These are phyloP conservation scores for Stenodera caucasica DNA, from an alignment of 2,888 invertebrate genomes.

Conservation along the genomic window DNA sequence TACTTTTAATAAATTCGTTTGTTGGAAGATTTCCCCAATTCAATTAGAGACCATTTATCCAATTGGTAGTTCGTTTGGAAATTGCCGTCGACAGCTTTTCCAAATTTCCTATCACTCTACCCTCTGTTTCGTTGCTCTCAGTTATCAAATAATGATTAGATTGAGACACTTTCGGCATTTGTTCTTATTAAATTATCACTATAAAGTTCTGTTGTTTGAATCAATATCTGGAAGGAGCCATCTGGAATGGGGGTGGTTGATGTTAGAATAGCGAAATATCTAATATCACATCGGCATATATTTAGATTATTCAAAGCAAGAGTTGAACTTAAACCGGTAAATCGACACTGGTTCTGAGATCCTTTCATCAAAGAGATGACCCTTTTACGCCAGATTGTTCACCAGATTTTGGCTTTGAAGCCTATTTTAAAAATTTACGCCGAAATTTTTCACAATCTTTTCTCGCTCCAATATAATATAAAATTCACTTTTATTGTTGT, in stretches of 20 bases:
- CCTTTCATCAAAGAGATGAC: background rate
- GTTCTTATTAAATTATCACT: too few species aligned
- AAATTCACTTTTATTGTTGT: too few species aligned
- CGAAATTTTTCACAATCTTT: too few species aligned
- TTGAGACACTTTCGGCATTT: too few species aligned
- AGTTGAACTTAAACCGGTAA: background rate
- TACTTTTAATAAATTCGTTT: too few species aligned
- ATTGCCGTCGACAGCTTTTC: background rate
- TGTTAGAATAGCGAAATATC: background rate
- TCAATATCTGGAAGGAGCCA: background rate
- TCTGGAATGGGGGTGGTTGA: background rate
- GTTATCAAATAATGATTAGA: too few species aligned
- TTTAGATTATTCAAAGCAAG: background rate
- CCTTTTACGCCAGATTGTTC: too few species aligned
- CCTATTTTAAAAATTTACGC: too few species aligned
- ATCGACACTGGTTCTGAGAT: background rate
- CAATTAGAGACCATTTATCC: background rate
- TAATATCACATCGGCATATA: background rate
- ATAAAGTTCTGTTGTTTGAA: background rate
- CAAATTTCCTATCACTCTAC: background rate
- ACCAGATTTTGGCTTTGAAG: too few species aligned
- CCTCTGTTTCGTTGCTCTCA: background rate
- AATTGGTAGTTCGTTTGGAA: background rate
- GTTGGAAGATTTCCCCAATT: too few species aligned
- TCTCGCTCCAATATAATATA: too few species aligned